Percentiles rank a stretch among this genome's conserved stretches.
Conservation (phyloP, 2,113 vertebrate genomes). For the Alligator sinensis region DNA sequence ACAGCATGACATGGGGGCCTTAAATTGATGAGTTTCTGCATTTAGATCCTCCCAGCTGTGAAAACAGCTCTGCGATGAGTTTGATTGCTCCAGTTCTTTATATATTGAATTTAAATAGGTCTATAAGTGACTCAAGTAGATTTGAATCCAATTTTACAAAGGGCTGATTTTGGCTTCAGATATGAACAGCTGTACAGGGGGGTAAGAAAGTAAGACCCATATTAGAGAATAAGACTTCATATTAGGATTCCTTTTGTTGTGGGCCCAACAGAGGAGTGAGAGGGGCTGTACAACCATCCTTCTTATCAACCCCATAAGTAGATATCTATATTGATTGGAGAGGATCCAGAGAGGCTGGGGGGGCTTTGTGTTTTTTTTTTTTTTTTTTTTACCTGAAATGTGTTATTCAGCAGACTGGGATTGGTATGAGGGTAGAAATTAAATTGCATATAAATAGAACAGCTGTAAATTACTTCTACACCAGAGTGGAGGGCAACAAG, state of each 20-base stretch:
- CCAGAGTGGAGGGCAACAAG: background rate
- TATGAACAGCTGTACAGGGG: background rate
- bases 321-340: background rate
- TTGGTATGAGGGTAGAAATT: background rate
- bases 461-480: background rate
- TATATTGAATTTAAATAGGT: background rate
- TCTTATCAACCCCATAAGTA: background rate
- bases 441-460: background rate
- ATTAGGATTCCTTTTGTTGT: background rate
- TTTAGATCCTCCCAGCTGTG: slow-evolving; percentile 57
- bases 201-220: background rate
- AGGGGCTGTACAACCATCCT: rapidly evolving
- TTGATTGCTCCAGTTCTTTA: slow-evolving; percentile 46
- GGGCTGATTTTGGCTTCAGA: background rate
- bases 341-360: background rate
- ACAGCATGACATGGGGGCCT: slow-evolving; percentile 21
- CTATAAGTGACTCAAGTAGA: slow-evolving; percentile 44
- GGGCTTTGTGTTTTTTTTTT: background rate
- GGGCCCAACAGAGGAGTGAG: background rate
- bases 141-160: slow-evolving; percentile 3
- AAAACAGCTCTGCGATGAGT: slow-evolving; percentile 39
- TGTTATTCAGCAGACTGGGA: background rate
- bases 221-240: background rate
- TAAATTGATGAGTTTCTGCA: slow-evolving; percentile 45
- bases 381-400: background rate